These are phyloP conservation scores for Apodemus speciosus DNA, from an alignment of 2,113 vertebrate genomes.

Conservation along the genomic window DNA sequence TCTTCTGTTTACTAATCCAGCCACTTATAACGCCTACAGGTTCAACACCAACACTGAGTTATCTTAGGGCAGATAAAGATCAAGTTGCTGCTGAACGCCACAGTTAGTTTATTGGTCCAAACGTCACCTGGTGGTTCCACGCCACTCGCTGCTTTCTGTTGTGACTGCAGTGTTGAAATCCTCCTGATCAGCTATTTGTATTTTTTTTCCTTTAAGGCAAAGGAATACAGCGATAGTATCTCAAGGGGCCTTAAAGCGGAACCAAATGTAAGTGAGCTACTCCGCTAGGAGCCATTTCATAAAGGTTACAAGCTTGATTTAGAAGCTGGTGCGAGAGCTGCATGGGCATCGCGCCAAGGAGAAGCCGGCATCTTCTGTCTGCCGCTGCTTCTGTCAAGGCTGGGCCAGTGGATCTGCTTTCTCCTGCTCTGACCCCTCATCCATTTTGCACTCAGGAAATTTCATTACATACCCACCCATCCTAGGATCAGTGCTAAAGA, in stretches of 20 bases:
- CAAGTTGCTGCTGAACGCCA: not conserved
- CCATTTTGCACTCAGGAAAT: constrained; percentile 16
- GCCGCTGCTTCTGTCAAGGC: not conserved
- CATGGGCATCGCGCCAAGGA: not conserved
- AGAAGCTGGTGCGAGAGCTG: not conserved
- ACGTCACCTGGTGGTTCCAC: not conserved
- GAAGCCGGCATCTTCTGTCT: not conserved
- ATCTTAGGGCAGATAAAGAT: not conserved
- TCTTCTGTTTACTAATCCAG: not conserved
- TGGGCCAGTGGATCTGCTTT: not conserved
- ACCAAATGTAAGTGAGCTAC: constrained; percentile 36
- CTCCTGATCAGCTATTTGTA: not conserved
- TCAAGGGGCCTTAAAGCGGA: constrained; percentile 35
- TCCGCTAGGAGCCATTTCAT: constrained; percentile 18
- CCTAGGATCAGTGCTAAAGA: not conserved
- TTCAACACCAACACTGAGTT: not conserved
- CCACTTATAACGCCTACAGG: not conserved
- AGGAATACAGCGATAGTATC: not conserved
- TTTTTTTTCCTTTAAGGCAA: constrained; percentile 4
- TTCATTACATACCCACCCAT: not conserved
- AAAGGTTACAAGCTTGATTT: constrained; percentile 49
- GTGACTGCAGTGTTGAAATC: constrained; percentile 32
- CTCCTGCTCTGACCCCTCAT: not conserved
- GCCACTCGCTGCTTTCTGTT: not conserved
- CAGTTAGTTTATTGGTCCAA: constrained; percentile 31